Base-by-base conservation (phyloP, 2,888 invertebrate species). In the Chloromyia formosa region DNA sequence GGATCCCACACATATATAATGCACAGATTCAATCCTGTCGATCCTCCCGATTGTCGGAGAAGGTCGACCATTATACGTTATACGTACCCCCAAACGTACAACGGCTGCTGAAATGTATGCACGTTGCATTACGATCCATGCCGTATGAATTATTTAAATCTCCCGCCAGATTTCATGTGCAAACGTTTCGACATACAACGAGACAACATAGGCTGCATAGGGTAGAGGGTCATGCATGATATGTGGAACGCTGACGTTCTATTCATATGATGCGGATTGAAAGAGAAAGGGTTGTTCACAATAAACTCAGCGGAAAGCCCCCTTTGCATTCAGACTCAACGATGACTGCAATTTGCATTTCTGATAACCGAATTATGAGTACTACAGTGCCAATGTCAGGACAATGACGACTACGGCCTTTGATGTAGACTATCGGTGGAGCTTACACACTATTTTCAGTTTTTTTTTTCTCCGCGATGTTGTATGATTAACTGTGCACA, bases 301-400 rank as follows among this genome's bases (percentile, higher is more conserved):
- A 35, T 7, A 35, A 35, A 35, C 27, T 35, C 27, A 7, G 27
- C 27, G 27, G 27, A 35, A 4, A 35, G 27, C 27, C 27, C 3
- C 27, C 27, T 76, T 62, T 74, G 71, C 62, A 56, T 71, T 68
- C 69, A 54, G 64, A 20, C 69, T 74, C 27, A 35, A 74, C 76
- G 42, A 69, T 68, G 35, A 54, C 22, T 62, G 74, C 58, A 75
- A 76, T 74, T 76, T 76, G 76, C 76, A 76, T 76, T 74, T 58
- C 61, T 76, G 74, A 76, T 76, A 74, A 75, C 68, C 18, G 62
- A 75, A 54, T 74, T 74, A 69, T 73, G 69, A 66, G 27, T 4
- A 7, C 56, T 54, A 66, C 54, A 60, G 22, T 73, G 75, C 73
- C 73, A 75, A 72, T 75, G 73, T 54, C 56, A 64, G 66, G 45